Base-by-base conservation (phyloP, 2,797 vertebrate species). In the Parotocinclus haroldoi region DNA sequence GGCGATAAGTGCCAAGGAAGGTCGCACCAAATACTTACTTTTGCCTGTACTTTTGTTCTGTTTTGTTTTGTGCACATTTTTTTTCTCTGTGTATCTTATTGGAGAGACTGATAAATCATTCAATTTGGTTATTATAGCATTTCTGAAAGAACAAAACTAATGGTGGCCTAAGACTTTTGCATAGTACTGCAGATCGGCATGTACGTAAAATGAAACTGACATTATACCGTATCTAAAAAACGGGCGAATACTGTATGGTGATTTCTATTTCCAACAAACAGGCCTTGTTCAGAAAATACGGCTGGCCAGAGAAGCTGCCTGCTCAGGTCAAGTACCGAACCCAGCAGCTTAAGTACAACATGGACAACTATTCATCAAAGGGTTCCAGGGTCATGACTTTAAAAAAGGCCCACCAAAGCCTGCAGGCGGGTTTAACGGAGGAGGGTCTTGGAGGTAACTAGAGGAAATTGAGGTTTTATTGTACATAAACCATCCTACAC, bases 281-380 rank as follows among this genome's bases (percentile, higher is more conserved):
- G 96, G 79, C 92, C 48, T 81, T 93, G 63, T 94, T 94, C 48
- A 88, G 84, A 54, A 70, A 83, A 12, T 85, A 90, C 2, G 84
- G 89, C 51, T 95, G 93, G 94, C 84, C 88, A 0, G 80, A 72
- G 49, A 90, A 88, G 79, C 19, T 80, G 19, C 59, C 81, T 59
- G 46, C 86, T 74, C n/a, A 46, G 45, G 87, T 82, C 0, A 65
- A 1, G 0, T 98, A 93, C 82, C 89, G 92, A 40, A 72, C 55
- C n/a, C 58, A 82, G 72, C 95, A 96, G 80, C 79, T 91, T 68
- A 66, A 72, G 38, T 90, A 92, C 65, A 86, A 82, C 61, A 89
- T 96, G 79, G 90, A 92, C 1, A 83, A 84, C 71, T 97, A 93
- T 63, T 80, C 86, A 36, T 96, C 91, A 0, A 82, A 76, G 36